phyloP scores from a whole-genome alignment of 2,797 vertebrate species.

The Falco rusticolus region DNA sequence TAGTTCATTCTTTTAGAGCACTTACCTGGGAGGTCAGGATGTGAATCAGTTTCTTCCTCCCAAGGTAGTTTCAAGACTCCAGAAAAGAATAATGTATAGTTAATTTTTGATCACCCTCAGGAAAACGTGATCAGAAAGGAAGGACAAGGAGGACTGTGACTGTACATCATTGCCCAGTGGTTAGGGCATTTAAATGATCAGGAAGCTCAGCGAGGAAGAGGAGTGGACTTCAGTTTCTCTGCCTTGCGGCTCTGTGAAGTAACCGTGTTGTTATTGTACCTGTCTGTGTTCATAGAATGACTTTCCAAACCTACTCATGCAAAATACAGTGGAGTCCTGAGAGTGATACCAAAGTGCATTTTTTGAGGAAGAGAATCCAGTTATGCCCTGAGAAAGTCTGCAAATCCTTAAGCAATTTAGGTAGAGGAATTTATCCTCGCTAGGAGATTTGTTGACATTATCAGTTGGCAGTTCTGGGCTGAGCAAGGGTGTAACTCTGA shows the following conservation, averaged over 20 bases:
- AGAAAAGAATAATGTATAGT: neutral
- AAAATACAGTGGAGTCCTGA: neutral
- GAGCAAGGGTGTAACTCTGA: neutral
- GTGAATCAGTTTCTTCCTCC: neutral
- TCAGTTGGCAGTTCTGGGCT: neutral
- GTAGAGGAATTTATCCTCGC: neutral
- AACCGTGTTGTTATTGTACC: neutral
- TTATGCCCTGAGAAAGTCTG: neutral
- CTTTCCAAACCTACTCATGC: neutral
- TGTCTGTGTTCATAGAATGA: neutral
- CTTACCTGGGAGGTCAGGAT: neutral
- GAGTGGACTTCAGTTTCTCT: neutral
- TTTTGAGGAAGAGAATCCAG: neutral
- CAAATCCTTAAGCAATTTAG: neutral
- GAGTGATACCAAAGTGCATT: neutral
- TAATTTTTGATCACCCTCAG: neutral
- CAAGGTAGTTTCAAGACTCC: neutral
- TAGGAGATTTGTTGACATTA: neutral
- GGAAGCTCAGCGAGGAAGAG: neutral
- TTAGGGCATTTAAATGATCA: neutral
- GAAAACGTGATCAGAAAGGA: neutral
- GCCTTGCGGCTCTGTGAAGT: neutral
- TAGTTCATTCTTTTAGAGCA: neutral
- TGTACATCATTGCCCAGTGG: too few species aligned
- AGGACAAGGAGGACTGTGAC: neutral